Conservation (phyloP, 2,797 vertebrate genomes). For the Crax fasciolata region DNA sequence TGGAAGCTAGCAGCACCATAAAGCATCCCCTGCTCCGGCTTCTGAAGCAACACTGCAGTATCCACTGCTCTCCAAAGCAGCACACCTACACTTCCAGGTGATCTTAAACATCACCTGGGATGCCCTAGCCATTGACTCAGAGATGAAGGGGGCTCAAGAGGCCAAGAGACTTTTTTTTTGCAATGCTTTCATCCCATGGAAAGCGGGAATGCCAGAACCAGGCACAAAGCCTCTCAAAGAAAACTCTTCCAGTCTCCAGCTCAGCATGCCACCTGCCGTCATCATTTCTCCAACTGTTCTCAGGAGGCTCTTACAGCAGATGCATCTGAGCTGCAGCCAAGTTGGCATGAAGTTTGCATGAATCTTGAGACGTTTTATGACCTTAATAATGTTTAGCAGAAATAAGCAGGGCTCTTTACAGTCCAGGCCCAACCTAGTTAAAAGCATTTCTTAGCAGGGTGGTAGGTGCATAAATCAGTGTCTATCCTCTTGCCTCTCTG, state of each 20-base stretch:
- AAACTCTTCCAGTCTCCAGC: not conserved
- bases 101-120: not conserved
- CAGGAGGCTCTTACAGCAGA: conserved; percentile 22
- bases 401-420: conserved; percentile 56
- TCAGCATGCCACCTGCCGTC: not conserved
- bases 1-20: not conserved
- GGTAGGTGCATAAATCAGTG: conserved; percentile 40
- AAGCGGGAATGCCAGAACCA: not conserved
- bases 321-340: conserved; percentile 30
- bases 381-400: conserved; percentile 47
- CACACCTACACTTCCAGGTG: not conserved
- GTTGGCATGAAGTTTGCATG: conserved; percentile 37
- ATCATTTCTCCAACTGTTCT: not conserved
- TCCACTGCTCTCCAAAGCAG: not conserved
- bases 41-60: not conserved
- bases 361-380: conserved; percentile 67
- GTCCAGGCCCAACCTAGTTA: conserved; percentile 14
- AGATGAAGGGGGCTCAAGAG: not conserved
- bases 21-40: not conserved
- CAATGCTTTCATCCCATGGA: not conserved
- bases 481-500: conserved; percentile 38
- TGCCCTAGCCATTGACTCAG: not conserved
- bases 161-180: not conserved
- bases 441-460: conserved; percentile 38
- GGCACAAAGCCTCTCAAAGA: not conserved